These are phyloP conservation scores for Cheilosia variabilis DNA, from an alignment of 2,888 invertebrate species.

Conservation along the genomic window DNA sequence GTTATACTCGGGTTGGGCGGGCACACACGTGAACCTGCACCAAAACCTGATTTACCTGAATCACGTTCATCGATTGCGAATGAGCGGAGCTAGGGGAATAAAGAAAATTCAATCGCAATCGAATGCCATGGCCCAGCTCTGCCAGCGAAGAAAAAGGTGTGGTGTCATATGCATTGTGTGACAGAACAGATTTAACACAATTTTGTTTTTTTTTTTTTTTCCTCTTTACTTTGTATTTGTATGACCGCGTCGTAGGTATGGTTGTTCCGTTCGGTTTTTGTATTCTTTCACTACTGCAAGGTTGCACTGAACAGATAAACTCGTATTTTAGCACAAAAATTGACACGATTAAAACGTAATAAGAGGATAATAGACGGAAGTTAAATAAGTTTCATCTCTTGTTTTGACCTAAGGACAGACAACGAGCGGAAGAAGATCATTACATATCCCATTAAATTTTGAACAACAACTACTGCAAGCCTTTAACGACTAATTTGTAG, in stretches of 20 bases:
- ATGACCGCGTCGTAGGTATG: neutral
- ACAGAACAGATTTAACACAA: constrained; percentile 71
- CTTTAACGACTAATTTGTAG: too few species aligned
- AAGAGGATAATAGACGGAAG: constrained; percentile 11
- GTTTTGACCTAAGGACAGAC: neutral
- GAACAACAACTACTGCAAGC: neutral
- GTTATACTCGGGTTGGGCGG: constrained; percentile 69
- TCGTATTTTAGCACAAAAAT: constrained; percentile 11
- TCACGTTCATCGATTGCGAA: constrained; percentile 73
- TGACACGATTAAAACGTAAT: constrained; percentile 23
- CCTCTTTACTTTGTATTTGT: constrained; percentile 20
- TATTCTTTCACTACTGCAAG: constrained; percentile 15
- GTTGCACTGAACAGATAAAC: constrained; percentile 11
- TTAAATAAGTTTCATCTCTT: neutral
- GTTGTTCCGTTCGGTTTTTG: constrained; percentile 32
- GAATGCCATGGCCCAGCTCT: constrained; percentile 73
- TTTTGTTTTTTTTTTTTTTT: constrained; percentile 6
- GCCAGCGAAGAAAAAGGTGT: constrained; percentile 72
- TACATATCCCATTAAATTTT: constrained; percentile 5
- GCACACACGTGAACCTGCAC: constrained; percentile 75
- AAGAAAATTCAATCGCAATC: constrained; percentile 75
- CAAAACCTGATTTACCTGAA: constrained; percentile 75
- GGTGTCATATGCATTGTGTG: constrained; percentile 75
- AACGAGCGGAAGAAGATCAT: constrained; percentile 29
- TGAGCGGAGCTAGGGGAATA: constrained; percentile 55